Evolutionary conservation across 2,797 vertebrate species (phyloP).

Genomic region (Lycodopsis pacificus): DNA sequence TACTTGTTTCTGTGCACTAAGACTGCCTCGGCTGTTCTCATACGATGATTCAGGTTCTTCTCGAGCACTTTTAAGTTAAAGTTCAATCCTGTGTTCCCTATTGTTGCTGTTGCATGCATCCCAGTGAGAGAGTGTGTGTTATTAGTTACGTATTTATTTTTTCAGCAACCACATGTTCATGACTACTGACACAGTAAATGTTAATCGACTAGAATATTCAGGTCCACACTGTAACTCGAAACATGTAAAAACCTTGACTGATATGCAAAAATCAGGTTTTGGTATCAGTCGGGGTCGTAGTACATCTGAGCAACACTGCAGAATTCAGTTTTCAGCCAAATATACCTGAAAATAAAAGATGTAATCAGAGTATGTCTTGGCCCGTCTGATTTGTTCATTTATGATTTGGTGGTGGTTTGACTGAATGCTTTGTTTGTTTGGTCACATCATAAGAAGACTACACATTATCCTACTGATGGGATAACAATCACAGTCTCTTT

Average conservation of each 20-base stretch:
- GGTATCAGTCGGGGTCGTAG: constrained; percentile 41
- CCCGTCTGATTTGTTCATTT: constrained; percentile 40
- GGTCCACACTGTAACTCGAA: constrained; percentile 43
- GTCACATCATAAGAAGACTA: constrained; percentile 1
- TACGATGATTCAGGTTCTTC: constrained; percentile 61
- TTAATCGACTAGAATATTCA: constrained; percentile 52
- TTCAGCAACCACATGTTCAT: constrained; percentile 31
- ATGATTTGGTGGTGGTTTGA: neutral
- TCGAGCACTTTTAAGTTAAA: constrained; percentile 67
- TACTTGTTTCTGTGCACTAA: constrained; percentile 46
- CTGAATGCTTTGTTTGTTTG: constrained; percentile 3
- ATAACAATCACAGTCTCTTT: neutral
- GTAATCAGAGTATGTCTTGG: constrained; percentile 38
- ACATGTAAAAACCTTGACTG: constrained; percentile 49
- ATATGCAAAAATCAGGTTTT: constrained; percentile 50
- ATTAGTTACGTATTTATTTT: constrained; percentile 50
- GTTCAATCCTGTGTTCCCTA: constrained; percentile 43
- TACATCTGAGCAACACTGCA: constrained; percentile 31
- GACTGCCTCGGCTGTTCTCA: constrained; percentile 71
- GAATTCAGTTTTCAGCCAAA: constrained; percentile 62
- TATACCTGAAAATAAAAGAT: constrained; percentile 64
- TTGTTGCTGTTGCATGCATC: constrained; percentile 77
- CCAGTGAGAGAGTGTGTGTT: constrained; percentile 51
- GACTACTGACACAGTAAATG: constrained; percentile 49
- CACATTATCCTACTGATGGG: neutral